These are phyloP conservation scores for Masticophis lateralis DNA, from an alignment of 2,797 vertebrate species.

Conservation along the genomic window DNA sequence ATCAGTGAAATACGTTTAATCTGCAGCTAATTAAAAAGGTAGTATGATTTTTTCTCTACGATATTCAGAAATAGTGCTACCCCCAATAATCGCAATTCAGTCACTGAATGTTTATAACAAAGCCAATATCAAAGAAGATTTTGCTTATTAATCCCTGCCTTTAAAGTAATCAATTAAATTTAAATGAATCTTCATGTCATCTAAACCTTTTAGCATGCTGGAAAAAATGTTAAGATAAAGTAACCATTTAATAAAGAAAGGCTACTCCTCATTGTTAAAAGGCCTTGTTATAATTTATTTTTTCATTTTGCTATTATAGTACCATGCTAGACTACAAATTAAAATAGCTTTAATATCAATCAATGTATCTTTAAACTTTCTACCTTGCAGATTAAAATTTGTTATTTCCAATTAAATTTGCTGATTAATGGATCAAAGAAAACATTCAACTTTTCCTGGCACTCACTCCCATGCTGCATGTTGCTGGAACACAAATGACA, in stretches of 20 bases:
- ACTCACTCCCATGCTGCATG: neutral
- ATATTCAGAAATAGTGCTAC: neutral
- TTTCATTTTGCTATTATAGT: slow-evolving; percentile 1
- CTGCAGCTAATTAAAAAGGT: neutral
- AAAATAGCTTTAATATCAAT: neutral
- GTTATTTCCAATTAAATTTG: neutral
- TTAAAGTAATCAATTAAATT: slow-evolving; percentile 9
- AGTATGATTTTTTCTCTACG: neutral
- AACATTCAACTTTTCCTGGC: neutral
- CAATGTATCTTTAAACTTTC: neutral
- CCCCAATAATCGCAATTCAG: neutral
- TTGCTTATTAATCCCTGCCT: slow-evolving; percentile 3
- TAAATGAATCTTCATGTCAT: neutral
- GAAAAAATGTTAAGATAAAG: neutral
- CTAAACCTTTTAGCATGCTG: neutral
- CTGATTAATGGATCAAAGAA: neutral
- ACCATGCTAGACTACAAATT: neutral
- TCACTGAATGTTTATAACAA: neutral
- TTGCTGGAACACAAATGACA: neutral
- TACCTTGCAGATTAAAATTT: neutral
- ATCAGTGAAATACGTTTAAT: neutral
- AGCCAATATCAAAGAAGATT: neutral
- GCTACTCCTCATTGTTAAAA: neutral
- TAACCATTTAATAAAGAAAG: neutral
- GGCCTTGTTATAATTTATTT: neutral